Conservation (phyloP, 2,113 vertebrate species). For the Aepyceros melampus region DNA sequence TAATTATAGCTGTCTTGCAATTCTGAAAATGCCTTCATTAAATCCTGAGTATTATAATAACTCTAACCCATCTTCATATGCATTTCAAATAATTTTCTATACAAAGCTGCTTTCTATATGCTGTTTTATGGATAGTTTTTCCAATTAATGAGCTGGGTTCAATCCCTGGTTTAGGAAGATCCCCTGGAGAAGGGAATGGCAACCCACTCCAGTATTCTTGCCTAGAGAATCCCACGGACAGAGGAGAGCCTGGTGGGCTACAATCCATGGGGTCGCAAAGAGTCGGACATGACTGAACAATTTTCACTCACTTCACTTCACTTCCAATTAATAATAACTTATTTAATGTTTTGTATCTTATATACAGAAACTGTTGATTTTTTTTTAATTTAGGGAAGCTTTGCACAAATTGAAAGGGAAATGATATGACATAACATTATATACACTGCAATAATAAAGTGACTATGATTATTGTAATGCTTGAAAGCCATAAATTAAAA, state of each 20-base stretch:
- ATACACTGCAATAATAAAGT: neutral
- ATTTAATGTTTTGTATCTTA: neutral
- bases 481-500: neutral
- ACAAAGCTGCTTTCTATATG: neutral
- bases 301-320: neutral
- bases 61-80: neutral
- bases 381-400: neutral
- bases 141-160: neutral
- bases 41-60: neutral
- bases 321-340: neutral
- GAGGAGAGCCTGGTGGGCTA: neutral
- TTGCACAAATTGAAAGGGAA: neutral
- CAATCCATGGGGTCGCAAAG: neutral
- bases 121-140: neutral
- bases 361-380: neutral
- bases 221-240: neutral
- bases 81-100: constrained; percentile 1
- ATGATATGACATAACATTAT: neutral
- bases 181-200: neutral
- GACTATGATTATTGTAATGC: neutral
- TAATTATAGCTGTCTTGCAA: neutral
- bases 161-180: neutral
- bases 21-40: neutral
- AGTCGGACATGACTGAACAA: neutral
- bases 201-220: neutral